phyloP scores from a whole-genome alignment of 2,888 invertebrate species.

The Euphydryas editha region DNA sequence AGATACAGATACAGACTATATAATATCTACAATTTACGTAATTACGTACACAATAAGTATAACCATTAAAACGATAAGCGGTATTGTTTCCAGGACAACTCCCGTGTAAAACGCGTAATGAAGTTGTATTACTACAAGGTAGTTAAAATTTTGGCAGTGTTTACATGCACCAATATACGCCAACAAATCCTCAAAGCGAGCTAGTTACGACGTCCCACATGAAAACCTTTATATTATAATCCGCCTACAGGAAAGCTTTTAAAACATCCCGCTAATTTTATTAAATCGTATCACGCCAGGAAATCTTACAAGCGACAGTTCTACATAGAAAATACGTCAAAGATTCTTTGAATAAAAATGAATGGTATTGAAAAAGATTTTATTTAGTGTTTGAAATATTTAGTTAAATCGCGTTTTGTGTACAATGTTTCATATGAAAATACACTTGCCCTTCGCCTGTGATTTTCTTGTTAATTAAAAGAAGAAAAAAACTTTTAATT shows the following conservation, averaged over 20 bases:
- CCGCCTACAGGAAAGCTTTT: slow-evolving; percentile 55
- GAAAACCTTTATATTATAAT: slow-evolving; percentile 54
- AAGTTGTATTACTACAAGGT: slow-evolving; percentile 36
- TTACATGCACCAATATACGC: slow-evolving; percentile 30
- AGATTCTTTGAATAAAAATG: slow-evolving; percentile 36
- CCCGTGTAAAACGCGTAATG: slow-evolving; percentile 24
- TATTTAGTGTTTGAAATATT: slow-evolving; percentile 25
- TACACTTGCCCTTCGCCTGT: too few relatives aligned
- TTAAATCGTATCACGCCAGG: slow-evolving; percentile 42
- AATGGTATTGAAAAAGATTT: slow-evolving; percentile 29
- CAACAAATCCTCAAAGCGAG: slow-evolving; percentile 53
- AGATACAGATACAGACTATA: too few relatives aligned
- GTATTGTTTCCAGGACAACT: slow-evolving; percentile 24
- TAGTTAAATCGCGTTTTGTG: slow-evolving; percentile 5
- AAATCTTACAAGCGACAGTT: slow-evolving; percentile 36
- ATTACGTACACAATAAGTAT: not conserved
- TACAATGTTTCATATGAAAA: too few relatives aligned
- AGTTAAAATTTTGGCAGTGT: slow-evolving; percentile 33
- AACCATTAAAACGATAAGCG: slow-evolving; percentile 12
- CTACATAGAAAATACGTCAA: slow-evolving; percentile 37
- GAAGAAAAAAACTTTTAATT: too few relatives aligned
- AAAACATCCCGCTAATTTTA: slow-evolving; percentile 58
- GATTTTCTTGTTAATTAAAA: too few relatives aligned
- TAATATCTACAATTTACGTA: too few relatives aligned
- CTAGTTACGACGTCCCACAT: slow-evolving; percentile 46